phyloP scores from a whole-genome alignment of 2,888 invertebrate genomes.

The Catocala sponsa region DNA sequence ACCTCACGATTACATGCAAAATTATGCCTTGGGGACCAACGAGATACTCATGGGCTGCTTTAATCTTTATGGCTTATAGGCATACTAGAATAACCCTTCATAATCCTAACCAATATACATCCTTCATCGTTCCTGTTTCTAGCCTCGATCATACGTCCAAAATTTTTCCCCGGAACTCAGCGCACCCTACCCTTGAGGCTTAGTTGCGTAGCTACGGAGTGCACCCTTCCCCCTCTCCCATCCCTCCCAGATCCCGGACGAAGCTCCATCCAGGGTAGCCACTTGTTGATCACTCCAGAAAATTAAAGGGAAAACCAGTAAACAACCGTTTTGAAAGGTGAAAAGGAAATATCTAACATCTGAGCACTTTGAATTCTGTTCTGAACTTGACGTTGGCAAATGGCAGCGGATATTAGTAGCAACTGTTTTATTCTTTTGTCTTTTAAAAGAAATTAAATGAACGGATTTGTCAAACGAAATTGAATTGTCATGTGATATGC shows the following conservation, averaged over 20 bases:
- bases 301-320: slow-evolving; percentile 48
- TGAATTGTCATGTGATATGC: too few species aligned
- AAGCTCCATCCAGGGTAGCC: slow-evolving; percentile 49
- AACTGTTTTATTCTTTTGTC: too few species aligned
- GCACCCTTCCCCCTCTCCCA: slow-evolving; percentile 25
- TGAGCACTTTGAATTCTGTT: slow-evolving; percentile 19
- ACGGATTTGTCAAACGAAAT: too few species aligned
- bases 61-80: too few species aligned
- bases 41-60: too few species aligned
- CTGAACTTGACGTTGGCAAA: slow-evolving; percentile 31
- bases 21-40: too few species aligned
- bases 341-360: slow-evolving; percentile 19
- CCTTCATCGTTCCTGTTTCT: too few species aligned
- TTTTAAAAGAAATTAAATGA: too few species aligned
- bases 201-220: slow-evolving; percentile 53
- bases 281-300: slow-evolving; percentile 62
- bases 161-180: slow-evolving; percentile 1
- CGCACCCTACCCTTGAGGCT: slow-evolving; percentile 34
- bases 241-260: slow-evolving; percentile 26
- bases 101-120: too few species aligned
- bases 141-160: neutral
- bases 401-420: slow-evolving; percentile 27
- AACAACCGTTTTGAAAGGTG: slow-evolving; percentile 31
- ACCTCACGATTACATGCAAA: too few species aligned
- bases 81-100: too few species aligned